Percentiles rank a stretch among this genome's conserved stretches.
phyloP scores from a whole-genome alignment of 2,888 invertebrate species.

The Notocelia uddmanniana region DNA sequence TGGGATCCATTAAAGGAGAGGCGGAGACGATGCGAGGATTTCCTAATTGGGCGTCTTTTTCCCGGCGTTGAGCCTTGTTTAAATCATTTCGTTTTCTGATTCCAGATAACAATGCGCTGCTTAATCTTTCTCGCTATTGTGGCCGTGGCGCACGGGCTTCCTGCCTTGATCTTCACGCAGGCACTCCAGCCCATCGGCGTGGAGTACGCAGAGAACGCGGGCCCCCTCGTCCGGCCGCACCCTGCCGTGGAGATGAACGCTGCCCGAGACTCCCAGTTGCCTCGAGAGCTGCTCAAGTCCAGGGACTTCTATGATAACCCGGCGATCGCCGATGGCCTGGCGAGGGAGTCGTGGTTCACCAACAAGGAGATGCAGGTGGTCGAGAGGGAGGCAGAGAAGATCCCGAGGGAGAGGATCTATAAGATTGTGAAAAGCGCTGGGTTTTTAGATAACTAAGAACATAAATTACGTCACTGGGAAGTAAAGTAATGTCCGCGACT shows the following conservation, averaged over 20 bases:
- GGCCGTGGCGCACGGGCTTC: conserved; percentile 76
- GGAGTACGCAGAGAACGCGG: conserved; percentile 75
- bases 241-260: conserved; percentile 91
- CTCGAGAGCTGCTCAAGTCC: conserved; percentile 88
- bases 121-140: conserved; percentile 67
- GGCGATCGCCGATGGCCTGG: conserved; percentile 89
- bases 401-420: conserved; percentile 91
- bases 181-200: conserved; percentile 78
- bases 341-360: conserved; percentile 92
- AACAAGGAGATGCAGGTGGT: conserved; percentile 92
- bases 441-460: conserved; percentile 78
- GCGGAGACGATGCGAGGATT: too few species aligned
- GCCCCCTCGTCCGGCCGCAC: conserved; percentile 82
- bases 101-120: conserved; percentile 68
- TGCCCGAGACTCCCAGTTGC: conserved; percentile 90
- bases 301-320: conserved; percentile 92
- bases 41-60: too few species aligned
- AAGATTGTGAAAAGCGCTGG: conserved; percentile 91
- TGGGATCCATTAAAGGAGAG: neutral
- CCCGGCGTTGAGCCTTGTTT: neutral
- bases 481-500: neutral
- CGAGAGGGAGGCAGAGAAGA: conserved; percentile 92
- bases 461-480: neutral
- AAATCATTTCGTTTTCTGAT: neutral
- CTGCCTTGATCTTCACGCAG: conserved; percentile 78